Conservation (phyloP, 64 coral and sea anemone genomes). For the Acropora tenuis region DNA sequence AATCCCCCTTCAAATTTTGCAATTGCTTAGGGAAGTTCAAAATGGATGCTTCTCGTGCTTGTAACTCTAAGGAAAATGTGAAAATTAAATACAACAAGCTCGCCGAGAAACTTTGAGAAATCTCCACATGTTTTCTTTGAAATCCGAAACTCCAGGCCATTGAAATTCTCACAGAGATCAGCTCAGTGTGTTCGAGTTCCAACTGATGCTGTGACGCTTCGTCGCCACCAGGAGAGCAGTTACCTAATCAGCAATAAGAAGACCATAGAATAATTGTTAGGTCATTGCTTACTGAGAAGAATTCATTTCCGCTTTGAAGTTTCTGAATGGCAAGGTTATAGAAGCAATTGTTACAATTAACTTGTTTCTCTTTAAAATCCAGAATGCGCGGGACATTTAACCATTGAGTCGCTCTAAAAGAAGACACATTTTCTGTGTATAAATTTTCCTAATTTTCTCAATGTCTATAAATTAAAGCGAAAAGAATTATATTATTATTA, state of each 20-base stretch:
- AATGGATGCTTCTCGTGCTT: neutral
- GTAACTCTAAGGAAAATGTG: neutral
- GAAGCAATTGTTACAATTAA: neutral
- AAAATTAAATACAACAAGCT: neutral
- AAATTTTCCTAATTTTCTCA: too few species aligned
- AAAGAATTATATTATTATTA: too few species aligned
- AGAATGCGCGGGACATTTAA: too few species aligned
- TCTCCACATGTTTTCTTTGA: neutral
- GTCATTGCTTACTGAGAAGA: neutral
- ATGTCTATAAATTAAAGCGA: too few species aligned
- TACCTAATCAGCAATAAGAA: conserved; percentile 16
- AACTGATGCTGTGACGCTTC: neutral
- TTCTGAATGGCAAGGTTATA: neutral
- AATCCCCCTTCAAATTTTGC: conserved; percentile 61
- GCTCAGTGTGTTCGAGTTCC: neutral
- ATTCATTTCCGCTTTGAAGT: neutral
- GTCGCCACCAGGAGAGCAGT: neutral
- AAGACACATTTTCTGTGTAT: too few species aligned
- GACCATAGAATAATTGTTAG: neutral
- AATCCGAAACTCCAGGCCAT: neutral
- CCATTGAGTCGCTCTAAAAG: too few species aligned
- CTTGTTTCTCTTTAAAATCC: neutral
- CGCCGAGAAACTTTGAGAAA: neutral
- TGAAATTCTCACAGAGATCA: neutral
- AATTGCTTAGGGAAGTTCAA: conserved; percentile 27